Conservation (phyloP, 2,113 vertebrate genomes). For the Elaphurus davidianus region DNA sequence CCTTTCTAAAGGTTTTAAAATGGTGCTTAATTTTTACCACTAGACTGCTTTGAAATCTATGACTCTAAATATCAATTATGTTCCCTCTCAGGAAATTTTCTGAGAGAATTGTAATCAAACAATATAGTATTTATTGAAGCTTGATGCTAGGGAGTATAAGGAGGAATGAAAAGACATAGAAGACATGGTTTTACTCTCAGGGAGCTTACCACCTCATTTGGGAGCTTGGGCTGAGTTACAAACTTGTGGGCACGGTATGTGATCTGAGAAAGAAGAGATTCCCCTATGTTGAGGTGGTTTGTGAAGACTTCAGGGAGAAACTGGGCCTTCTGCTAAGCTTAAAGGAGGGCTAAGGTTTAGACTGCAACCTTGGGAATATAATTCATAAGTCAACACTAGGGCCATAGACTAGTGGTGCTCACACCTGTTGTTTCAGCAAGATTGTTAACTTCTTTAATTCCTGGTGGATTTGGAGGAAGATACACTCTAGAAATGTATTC, state of each 20-base stretch:
- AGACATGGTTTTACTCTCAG: not conserved
- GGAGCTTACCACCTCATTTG: not conserved
- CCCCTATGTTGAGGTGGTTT: not conserved
- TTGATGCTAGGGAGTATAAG: not conserved
- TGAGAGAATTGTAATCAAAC: not conserved
- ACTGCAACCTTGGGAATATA: not conserved
- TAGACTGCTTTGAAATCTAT: not conserved
- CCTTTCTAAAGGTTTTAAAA: not conserved
- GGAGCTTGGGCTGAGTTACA: not conserved
- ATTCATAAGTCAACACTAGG: not conserved
- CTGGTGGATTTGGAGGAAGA: not conserved
- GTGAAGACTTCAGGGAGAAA: not conserved
- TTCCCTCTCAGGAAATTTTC: not conserved
- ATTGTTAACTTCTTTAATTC: not conserved
- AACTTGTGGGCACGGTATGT: not conserved
- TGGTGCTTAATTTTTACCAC: not conserved
- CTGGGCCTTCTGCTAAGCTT: not conserved
- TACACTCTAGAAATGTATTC: not conserved
- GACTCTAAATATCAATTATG: not conserved
- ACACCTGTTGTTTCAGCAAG: not conserved
- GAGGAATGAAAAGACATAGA: not conserved
- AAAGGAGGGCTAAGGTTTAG: not conserved
- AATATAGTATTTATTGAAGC: not conserved
- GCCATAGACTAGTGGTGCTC: not conserved
- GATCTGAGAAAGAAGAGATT: not conserved